phyloP scores from a whole-genome alignment of 2,888 invertebrate species.

The Fragum sueziense region DNA sequence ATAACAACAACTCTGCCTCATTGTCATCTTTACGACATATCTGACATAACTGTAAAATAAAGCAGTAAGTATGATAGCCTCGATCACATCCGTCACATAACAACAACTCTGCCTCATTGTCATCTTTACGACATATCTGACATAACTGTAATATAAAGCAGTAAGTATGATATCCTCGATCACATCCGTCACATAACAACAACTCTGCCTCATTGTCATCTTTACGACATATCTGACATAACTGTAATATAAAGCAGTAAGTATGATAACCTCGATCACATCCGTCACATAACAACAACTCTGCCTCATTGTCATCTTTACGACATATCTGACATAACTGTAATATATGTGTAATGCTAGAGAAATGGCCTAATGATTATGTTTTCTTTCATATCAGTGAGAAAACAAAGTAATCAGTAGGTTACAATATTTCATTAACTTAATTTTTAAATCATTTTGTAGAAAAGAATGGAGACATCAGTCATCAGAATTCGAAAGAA shows the following conservation, averaged over 20 bases:
- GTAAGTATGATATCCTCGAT: slow-evolving; percentile 96
- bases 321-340: slow-evolving; percentile 99
- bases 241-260: slow-evolving; percentile 90
- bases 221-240: slow-evolving; percentile 98
- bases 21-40: slow-evolving; percentile 98
- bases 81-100: slow-evolving; percentile 99
- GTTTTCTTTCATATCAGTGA: too few species aligned
- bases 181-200: slow-evolving; percentile 97
- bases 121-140: slow-evolving; percentile 97
- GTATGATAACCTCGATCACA: slow-evolving; percentile 99
- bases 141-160: slow-evolving; percentile 95
- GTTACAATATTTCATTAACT: too few species aligned
- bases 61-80: slow-evolving; percentile 97
- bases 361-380: too few species aligned
- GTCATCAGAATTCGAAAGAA: too few species aligned
- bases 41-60: slow-evolving; percentile 93
- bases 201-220: slow-evolving; percentile 98
- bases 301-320: slow-evolving; percentile 97
- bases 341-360: slow-evolving; percentile 28
- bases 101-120: slow-evolving; percentile 96
- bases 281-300: slow-evolving; percentile 96
- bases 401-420: too few species aligned
- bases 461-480: too few species aligned
- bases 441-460: too few species aligned
- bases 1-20: slow-evolving; percentile 95